A percentile compares a stretch with the other conserved stretches of the same genome.
These are phyloP conservation scores for Halcyon chelicuti DNA, from an alignment of 2,797 vertebrate species.

Conservation along the genomic window DNA sequence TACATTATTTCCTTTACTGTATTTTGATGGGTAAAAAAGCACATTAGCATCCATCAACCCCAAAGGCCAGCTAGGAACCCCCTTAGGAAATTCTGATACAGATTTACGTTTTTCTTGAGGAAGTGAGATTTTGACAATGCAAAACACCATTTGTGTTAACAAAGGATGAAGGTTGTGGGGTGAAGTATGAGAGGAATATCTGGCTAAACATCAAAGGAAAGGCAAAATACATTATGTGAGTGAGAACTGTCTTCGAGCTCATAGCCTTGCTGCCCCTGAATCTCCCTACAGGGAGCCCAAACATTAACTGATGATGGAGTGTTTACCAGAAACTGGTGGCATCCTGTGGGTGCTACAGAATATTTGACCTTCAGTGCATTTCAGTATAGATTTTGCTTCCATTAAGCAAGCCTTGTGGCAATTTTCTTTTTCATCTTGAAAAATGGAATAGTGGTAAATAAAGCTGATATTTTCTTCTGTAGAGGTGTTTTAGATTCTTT, in stretches of 20 bases:
- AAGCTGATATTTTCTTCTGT: constrained; percentile 4
- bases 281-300: background rate
- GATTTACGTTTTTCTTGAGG: constrained; percentile 70
- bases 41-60: constrained; percentile 67
- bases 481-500: background rate
- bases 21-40: background rate
- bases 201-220: background rate
- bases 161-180: background rate
- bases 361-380: background rate
- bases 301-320: background rate
- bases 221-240: background rate
- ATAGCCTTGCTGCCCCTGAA: background rate
- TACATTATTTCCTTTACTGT: constrained; percentile 70
- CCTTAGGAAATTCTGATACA: constrained; percentile 46
- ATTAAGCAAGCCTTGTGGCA: background rate
- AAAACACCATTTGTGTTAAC: background rate
- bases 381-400: constrained; percentile 12
- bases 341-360: background rate
- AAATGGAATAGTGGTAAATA: constrained; percentile 27
- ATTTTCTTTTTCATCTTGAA: constrained; percentile 41
- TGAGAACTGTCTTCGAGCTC: background rate
- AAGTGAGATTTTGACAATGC: constrained; percentile 11
- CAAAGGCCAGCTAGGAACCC: constrained; percentile 11
- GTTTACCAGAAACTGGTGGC: background rate
- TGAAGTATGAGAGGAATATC: background rate